Base-by-base conservation (phyloP, 1,140 invertebrate species). In the Bombus soroeensis region DNA sequence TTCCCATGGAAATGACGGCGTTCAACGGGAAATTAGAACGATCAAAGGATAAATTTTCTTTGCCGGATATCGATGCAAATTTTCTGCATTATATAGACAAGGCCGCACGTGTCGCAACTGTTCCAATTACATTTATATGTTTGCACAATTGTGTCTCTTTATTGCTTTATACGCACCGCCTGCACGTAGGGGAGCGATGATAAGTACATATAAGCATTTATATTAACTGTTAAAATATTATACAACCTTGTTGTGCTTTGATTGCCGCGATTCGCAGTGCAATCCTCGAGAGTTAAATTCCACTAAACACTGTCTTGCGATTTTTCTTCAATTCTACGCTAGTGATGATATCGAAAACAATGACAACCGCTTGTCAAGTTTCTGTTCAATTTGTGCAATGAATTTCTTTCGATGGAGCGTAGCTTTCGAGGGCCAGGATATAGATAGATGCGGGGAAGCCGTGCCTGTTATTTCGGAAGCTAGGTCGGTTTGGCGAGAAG, bases 81-180 rank as follows among this genome's bases (percentile, higher is more conserved):
- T 80, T 84, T 53, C 68, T 32, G 68, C 77, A 78, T 59, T 53
- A 28, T 32, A 37, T 43, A 85, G 80, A 85, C 83, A 85, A 80
- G 83, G 57, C 68, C 77, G 83, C 83, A 79, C 83, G 83, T 79
- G 83, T 84, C 83, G 39, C 68, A 80, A 85, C 77, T 85, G 72
- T 80, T 85, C 41, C 83, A 85, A 85, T 85, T 85, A 85, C 77
- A n/a, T 80, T 80, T 57, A 64, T 37, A 72, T 72, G 68, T 85
- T 85, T 85, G 76, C 76, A 72, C 82, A 84, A 84, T 71, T 84
- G 77, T 78, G 64, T 53, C 53, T 39, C 13, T 80, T 85, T 84
- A 85, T 62, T 71, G 68, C 53, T 64, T 80, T 75, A 34, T 34
- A 43, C 32, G 22, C 34, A 15, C 6, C 57, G 28, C 34, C 43